These are phyloP conservation scores for Lerista edwardsae DNA, from an alignment of 2,797 vertebrate species.

Conservation along the genomic window DNA sequence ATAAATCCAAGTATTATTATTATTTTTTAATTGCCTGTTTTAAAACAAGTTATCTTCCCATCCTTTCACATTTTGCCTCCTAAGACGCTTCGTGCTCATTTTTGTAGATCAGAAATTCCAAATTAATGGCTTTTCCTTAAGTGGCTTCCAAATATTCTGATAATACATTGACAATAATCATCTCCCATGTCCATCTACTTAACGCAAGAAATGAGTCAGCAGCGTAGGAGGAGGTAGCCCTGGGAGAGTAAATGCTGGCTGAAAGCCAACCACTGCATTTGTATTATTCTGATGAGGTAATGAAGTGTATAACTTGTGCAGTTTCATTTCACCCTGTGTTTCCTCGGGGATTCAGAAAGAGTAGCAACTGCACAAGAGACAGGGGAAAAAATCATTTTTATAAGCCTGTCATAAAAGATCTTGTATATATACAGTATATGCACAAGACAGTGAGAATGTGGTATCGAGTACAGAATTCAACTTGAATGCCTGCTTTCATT, in stretches of 20 bases:
- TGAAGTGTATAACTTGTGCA: conserved; percentile 53
- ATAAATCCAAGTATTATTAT: conserved; percentile 17
- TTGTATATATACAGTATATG: too few relatives aligned
- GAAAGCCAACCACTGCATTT: conserved; percentile 53
- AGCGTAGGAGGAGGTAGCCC: conserved; percentile 46
- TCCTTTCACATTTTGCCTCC: conserved; percentile 40
- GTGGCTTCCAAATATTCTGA: conserved; percentile 46
- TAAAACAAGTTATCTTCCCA: not conserved
- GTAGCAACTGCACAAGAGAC: conserved; percentile 49
- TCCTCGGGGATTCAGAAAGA: conserved; percentile 58
- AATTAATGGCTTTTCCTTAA: conserved; percentile 53
- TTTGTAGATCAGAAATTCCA: conserved; percentile 47
- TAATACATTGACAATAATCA: conserved; percentile 46
- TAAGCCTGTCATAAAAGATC: conserved; percentile 37
- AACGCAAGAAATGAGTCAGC: conserved; percentile 57
- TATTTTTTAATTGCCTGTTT: too few relatives aligned
- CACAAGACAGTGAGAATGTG: not conserved
- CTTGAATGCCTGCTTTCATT: not conserved
- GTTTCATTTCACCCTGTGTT: conserved; percentile 61
- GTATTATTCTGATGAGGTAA: conserved; percentile 59
- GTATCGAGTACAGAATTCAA: not conserved
- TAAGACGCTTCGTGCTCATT: conserved; percentile 30
- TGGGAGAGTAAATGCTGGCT: conserved; percentile 55
- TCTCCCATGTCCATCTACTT: conserved; percentile 50
- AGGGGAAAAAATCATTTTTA: conserved; percentile 36